Conservation (phyloP, 2,888 invertebrate species). For the Acrobeloides nanus region DNA sequence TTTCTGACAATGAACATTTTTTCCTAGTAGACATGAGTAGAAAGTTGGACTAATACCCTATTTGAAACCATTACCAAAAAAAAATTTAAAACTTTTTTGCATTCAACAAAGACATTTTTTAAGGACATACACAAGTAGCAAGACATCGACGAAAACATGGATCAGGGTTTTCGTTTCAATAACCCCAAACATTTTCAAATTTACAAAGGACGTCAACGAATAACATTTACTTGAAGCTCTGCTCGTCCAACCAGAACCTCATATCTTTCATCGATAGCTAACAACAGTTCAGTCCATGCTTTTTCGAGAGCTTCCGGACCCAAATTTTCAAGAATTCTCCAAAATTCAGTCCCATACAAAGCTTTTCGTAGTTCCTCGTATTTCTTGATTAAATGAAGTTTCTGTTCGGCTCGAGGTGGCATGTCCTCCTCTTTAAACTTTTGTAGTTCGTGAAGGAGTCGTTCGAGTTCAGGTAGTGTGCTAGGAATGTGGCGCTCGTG, state of each 20-base stretch:
- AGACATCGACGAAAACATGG: no score
- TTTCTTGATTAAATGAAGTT: conserved; percentile 75
- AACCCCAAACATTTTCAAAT: no score
- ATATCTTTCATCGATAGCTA: conserved; percentile 37
- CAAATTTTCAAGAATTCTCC: conserved; percentile 52
- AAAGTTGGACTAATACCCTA: no score
- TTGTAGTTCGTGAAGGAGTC: conserved; percentile 75
- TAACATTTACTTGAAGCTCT: conserved; percentile 11
- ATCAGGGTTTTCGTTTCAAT: no score
- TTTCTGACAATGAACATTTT: no score
- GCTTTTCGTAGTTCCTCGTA: conserved; percentile 61
- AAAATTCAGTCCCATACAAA: conserved; percentile 30
- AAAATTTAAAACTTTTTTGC: no score
- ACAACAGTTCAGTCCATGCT: conserved; percentile 53
- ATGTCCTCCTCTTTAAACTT: conserved; percentile 90
- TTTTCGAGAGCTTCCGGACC: conserved; percentile 54
- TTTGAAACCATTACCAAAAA: no score
- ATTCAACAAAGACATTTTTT: no score
- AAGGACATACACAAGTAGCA: no score
- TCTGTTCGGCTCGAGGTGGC: conserved; percentile 79
- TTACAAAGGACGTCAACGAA: no score
- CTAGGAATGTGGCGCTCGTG: conserved; percentile 35
- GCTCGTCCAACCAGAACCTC: conserved; percentile 20
- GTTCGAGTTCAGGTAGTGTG: conserved; percentile 24
- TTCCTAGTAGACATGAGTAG: no score